Evolutionary conservation across 2,113 vertebrate genomes (phyloP).

Genomic region (Coptodon rendalli): DNA sequence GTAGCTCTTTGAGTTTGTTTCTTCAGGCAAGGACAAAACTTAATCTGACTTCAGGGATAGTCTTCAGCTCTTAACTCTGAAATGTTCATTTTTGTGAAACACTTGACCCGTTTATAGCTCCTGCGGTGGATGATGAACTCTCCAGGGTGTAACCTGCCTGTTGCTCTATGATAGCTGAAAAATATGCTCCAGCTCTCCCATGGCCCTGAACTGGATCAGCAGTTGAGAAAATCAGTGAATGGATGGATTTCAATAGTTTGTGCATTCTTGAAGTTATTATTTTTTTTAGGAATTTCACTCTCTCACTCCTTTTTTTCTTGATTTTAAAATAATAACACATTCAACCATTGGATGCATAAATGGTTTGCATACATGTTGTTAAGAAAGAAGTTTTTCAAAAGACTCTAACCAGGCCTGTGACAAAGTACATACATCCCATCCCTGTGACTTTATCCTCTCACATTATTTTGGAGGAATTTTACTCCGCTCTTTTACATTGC

Average conservation of each 20-base stretch:
- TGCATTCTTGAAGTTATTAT: accelerated
- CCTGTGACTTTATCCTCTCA: background rate
- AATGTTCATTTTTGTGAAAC: background rate
- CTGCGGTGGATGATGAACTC: background rate
- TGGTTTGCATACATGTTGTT: background rate
- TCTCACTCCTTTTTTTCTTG: background rate
- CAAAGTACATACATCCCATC: background rate
- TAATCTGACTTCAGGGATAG: background rate
- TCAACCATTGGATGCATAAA: background rate
- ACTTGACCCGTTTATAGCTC: background rate
- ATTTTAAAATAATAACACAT: background rate
- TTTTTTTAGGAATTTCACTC: background rate
- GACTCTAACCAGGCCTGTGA: background rate
- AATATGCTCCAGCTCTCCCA: background rate
- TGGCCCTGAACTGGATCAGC: background rate
- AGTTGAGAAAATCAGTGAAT: background rate
- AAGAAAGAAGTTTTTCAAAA: background rate
- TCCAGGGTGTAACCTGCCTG: background rate
- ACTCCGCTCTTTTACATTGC: background rate
- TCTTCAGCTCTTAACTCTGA: background rate
- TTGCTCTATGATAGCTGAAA: background rate
- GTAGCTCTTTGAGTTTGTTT: background rate
- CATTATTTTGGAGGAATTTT: background rate
- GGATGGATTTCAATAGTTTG: background rate
- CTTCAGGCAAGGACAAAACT: background rate